Percentiles rank a stretch among this genome's conserved stretches.
Evolutionary conservation across 2,113 vertebrate genomes (phyloP).

Genomic region (Athene cunicularia): DNA sequence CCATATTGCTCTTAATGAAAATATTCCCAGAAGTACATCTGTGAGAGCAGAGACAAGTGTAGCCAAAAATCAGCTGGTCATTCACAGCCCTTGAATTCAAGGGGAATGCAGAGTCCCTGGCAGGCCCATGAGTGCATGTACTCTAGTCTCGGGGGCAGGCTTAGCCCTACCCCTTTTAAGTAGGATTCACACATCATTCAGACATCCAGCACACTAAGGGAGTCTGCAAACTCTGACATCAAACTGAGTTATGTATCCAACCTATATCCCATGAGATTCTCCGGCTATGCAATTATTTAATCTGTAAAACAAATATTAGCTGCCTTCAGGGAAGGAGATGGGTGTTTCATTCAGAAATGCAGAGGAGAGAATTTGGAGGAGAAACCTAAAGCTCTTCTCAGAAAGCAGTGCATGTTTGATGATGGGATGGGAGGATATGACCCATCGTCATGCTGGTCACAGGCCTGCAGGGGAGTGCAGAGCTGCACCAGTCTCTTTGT

Average conservation of each 20-base stretch:
- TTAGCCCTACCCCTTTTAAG: not conserved
- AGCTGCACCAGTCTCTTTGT: not conserved
- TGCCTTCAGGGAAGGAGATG: not conserved
- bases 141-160: not conserved
- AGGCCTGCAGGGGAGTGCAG: not conserved
- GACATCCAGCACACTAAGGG: rapidly evolving
- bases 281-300: not conserved
- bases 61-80: not conserved
- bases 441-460: not conserved
- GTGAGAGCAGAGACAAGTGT: not conserved
- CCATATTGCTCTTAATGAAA: not conserved
- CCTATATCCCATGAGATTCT: not conserved
- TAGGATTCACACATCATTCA: not conserved
- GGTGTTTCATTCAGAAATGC: not conserved
- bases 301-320: not conserved
- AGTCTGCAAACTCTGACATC: not conserved
- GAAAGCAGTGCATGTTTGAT: not conserved
- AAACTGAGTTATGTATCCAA: not conserved
- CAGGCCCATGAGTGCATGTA: rapidly evolving
- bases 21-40: not conserved
- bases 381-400: not conserved
- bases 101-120: not conserved
- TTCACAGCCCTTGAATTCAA: not conserved
- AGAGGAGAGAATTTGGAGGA: not conserved
- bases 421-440: not conserved